A percentile compares a stretch with the other conserved stretches of the same genome.
Evolutionary conservation across 2,113 vertebrate species (phyloP).

Genomic region (Naja naja): DNA sequence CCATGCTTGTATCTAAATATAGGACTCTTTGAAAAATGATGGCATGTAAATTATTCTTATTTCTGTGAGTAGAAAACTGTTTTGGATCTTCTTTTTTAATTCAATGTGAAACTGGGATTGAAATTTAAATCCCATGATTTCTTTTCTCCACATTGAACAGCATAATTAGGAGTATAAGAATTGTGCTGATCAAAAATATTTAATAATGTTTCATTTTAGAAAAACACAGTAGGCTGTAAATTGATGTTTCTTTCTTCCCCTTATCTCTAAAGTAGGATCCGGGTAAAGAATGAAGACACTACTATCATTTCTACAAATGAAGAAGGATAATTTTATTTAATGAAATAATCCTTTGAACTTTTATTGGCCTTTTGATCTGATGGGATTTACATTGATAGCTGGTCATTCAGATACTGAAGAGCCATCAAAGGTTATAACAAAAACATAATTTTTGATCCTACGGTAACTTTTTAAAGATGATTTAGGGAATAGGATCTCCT

Average conservation of each 20-base stretch:
- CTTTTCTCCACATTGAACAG: background rate
- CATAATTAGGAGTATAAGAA: background rate
- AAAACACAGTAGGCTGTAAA: background rate
- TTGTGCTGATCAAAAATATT: slow-evolving; percentile 8
- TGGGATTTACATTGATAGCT: slow-evolving; percentile 4
- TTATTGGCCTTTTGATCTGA: background rate
- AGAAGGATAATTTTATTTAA: slow-evolving; percentile 14
- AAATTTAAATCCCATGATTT: background rate
- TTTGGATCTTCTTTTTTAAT: background rate
- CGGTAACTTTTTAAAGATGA: background rate
- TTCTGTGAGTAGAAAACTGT: background rate
- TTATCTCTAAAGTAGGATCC: background rate
- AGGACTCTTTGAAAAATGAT: background rate
- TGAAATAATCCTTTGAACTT: background rate
- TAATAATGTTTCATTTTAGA: background rate
- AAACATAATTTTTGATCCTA: slow-evolving; percentile 18
- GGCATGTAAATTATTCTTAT: background rate
- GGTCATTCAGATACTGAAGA: background rate
- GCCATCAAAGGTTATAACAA: slow-evolving; percentile 1
- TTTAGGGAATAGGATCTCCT: background rate
- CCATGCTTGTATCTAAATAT: background rate
- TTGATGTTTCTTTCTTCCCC: background rate
- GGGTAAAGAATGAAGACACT: background rate
- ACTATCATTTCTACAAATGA: background rate
- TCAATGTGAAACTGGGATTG: background rate